Percentiles rank a stretch among this genome's conserved stretches.
These are phyloP conservation scores for Helarctos malayanus DNA, from an alignment of 2,797 vertebrate species.

Conservation along the genomic window DNA sequence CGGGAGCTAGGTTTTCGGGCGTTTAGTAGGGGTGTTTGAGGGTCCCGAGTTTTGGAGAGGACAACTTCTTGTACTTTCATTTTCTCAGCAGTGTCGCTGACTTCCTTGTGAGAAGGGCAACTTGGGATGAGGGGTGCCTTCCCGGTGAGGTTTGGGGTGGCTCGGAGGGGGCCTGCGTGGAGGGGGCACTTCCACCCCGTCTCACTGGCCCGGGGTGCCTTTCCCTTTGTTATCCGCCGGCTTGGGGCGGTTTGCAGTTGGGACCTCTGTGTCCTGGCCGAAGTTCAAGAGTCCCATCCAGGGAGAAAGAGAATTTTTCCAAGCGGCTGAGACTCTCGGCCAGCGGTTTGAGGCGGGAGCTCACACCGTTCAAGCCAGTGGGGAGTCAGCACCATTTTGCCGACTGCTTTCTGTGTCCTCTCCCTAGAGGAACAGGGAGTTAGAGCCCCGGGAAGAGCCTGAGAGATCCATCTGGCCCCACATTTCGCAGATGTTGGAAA, in stretches of 20 bases:
- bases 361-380: not conserved
- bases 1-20: not conserved
- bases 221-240: slow-evolving; percentile 52
- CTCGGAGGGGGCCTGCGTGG: not conserved
- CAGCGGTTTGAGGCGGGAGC: slow-evolving; percentile 66
- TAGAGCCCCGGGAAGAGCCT: not conserved
- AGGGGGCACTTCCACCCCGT: not conserved
- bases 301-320: slow-evolving; percentile 44
- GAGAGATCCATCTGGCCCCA: not conserved
- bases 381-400: slow-evolving; percentile 79
- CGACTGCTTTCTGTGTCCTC: not conserved
- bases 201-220: not conserved
- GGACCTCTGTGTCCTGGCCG: not conserved
- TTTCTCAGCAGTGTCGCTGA: not conserved
- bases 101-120: not conserved
- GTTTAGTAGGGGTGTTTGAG: not conserved
- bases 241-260: not conserved
- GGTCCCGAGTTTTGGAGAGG: not conserved
- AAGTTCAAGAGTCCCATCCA: slow-evolving; percentile 31
- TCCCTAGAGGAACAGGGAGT: not conserved
- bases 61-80: not conserved
- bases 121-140: not conserved
- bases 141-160: not conserved
- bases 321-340: not conserved
- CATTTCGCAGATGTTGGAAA: not conserved